These are phyloP conservation scores for Atrichornis clamosus DNA, from an alignment of 2,113 vertebrate genomes.

Conservation along the genomic window DNA sequence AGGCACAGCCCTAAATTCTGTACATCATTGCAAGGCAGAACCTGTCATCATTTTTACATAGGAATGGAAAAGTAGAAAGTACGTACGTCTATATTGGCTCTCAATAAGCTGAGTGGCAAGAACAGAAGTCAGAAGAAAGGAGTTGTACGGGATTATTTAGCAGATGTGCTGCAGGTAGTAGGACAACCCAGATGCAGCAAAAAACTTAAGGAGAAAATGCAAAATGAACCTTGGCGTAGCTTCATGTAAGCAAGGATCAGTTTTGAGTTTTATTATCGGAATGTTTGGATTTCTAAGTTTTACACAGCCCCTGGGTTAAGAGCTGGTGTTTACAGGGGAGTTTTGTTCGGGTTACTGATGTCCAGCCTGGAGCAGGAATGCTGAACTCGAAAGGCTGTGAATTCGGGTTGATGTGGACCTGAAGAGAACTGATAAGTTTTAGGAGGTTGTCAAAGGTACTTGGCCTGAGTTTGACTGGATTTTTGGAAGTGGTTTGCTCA, in stretches of 20 bases:
- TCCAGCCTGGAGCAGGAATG: background rate
- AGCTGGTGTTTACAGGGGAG: background rate
- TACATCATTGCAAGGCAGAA: background rate
- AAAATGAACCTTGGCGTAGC: background rate
- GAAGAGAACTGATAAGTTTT: background rate
- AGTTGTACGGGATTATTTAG: background rate
- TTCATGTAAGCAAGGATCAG: background rate
- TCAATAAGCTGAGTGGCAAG: background rate
- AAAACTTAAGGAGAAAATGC: background rate
- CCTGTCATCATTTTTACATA: rapidly evolving
- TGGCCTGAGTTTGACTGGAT: background rate
- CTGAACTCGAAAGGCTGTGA: background rate
- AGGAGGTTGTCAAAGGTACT: background rate
- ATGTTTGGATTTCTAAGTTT: background rate
- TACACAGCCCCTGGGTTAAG: background rate
- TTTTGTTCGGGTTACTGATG: background rate
- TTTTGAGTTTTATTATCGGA: background rate
- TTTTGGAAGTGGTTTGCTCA: background rate
- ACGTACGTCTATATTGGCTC: background rate
- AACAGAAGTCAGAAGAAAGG: background rate
- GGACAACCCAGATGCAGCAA: background rate
- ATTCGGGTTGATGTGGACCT: background rate
- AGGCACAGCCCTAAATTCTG: background rate
- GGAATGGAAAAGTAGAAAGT: background rate
- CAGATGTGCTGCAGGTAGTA: background rate